A percentile compares a stretch with the other conserved stretches of the same genome.
Evolutionary conservation across 2,888 invertebrate species (phyloP).

Genomic region (Himalopsyche japonica): DNA sequence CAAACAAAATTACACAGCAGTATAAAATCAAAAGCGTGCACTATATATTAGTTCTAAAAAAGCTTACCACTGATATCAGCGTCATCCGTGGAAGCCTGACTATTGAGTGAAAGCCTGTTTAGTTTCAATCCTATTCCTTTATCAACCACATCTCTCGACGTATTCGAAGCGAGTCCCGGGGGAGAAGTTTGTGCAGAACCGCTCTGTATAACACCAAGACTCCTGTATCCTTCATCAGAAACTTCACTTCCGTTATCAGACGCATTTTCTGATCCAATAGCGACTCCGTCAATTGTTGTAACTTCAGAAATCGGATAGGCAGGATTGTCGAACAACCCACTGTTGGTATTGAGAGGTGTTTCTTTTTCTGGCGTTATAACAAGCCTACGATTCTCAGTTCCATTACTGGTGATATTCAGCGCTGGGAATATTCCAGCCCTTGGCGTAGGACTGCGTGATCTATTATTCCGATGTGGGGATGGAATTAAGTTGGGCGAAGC

Average conservation of each 20-base stretch:
- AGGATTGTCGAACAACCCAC: slow-evolving; percentile 37
- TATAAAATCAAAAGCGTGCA: too few relatives aligned
- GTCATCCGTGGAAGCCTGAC: slow-evolving; percentile 73
- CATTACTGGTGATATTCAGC: slow-evolving; percentile 21
- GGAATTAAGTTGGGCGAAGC: slow-evolving; percentile 57
- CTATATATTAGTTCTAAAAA: too few relatives aligned
- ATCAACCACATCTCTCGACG: slow-evolving; percentile 26
- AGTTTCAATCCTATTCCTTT: slow-evolving; percentile 44
- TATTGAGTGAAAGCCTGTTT: slow-evolving; percentile 69
- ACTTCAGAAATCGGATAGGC: slow-evolving; percentile 37
- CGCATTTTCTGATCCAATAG: slow-evolving; percentile 59
- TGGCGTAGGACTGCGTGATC: slow-evolving; percentile 47
- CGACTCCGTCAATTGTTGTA: slow-evolving; percentile 41
- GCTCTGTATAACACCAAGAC: slow-evolving; percentile 70
- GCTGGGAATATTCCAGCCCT: slow-evolving; percentile 32
- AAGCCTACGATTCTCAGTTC: slow-evolving; percentile 45
- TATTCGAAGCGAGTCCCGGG: slow-evolving; percentile 47
- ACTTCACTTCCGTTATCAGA: slow-evolving; percentile 84
- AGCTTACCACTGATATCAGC: slow-evolving; percentile 60
- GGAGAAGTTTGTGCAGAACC: slow-evolving; percentile 57
- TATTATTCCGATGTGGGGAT: slow-evolving; percentile 53
- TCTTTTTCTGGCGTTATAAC: slow-evolving; percentile 42
- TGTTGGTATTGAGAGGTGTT: slow-evolving; percentile 35
- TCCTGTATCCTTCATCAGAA: slow-evolving; percentile 83
- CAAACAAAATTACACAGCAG: background rate